Percentiles rank a stretch among this genome's conserved stretches.
These are phyloP conservation scores for Muscina levida DNA, from an alignment of 2,888 invertebrate species.

Conservation along the genomic window DNA sequence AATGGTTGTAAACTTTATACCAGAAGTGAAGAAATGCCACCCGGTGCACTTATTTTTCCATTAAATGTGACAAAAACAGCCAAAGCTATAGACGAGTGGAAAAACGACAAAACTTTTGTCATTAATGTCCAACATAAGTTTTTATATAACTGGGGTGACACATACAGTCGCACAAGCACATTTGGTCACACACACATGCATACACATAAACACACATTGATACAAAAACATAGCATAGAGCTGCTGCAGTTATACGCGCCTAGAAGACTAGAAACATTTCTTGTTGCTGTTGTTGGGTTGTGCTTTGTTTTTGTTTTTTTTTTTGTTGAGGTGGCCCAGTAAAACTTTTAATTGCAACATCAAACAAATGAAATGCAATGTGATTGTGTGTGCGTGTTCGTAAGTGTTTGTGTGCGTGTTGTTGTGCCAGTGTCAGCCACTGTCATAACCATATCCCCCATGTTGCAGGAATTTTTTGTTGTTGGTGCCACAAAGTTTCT, in stretches of 20 bases:
- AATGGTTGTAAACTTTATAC: too few relatives aligned
- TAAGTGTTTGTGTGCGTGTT: too few relatives aligned
- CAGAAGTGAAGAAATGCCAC: not conserved
- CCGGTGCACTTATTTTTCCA: conserved; percentile 3
- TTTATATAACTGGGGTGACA: conserved; percentile 18
- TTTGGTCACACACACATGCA: not conserved
- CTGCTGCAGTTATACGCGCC: not conserved
- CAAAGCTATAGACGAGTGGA: not conserved
- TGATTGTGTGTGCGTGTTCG: not conserved
- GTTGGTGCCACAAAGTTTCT: conserved; percentile 2
- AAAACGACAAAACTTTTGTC: conserved; percentile 27
- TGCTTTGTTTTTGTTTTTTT: not conserved
- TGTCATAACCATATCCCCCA: not conserved
- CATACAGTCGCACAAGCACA: not conserved
- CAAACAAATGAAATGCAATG: conserved; percentile 63
- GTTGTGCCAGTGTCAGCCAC: not conserved
- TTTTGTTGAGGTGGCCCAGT: not conserved
- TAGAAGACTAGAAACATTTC: conserved; percentile 5
- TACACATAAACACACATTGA: not conserved
- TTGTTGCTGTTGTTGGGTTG: not conserved
- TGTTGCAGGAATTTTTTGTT: not conserved
- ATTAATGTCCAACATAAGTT: conserved; percentile 41
- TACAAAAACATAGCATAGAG: not conserved
- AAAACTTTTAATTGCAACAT: conserved; percentile 75
- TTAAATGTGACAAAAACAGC: conserved; percentile 5